phyloP scores from a whole-genome alignment of 2,888 invertebrate species.

The Cephus runcator region DNA sequence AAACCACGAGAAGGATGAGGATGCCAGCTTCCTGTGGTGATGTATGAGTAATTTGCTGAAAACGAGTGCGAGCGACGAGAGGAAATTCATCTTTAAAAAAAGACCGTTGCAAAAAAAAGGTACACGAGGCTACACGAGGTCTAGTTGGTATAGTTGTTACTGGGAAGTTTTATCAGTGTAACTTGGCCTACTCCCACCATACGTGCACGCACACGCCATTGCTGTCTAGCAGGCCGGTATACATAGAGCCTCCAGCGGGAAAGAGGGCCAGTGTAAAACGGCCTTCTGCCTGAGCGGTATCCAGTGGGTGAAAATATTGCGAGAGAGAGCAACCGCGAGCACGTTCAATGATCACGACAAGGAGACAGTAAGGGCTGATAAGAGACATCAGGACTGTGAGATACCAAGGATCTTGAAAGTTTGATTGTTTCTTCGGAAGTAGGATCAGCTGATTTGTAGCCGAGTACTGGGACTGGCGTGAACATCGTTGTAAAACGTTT shows the following conservation, averaged over 20 bases:
- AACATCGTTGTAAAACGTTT: background rate
- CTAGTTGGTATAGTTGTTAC: background rate
- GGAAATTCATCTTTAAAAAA: background rate
- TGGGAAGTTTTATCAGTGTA: background rate
- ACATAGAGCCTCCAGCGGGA: conserved; percentile 53
- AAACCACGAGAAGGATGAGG: background rate
- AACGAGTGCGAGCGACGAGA: background rate
- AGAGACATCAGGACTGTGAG: background rate
- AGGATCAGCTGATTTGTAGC: background rate
- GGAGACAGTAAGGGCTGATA: background rate
- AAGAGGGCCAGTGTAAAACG: conserved; percentile 60
- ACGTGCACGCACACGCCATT: conserved; percentile 1
- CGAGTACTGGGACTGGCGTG: background rate
- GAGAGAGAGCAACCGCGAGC: background rate
- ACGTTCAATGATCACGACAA: background rate
- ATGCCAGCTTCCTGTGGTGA: background rate
- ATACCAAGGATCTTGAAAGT: background rate
- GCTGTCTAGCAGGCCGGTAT: conserved; percentile 32
- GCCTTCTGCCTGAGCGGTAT: conserved; percentile 51
- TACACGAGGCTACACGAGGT: background rate
- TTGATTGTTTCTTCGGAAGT: background rate
- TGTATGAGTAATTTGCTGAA: background rate
- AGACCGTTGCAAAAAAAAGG: background rate
- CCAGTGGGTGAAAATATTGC: conserved; percentile 1
- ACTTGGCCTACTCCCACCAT: conserved; percentile 1